Evolutionary conservation across 1,140 invertebrate genomes (phyloP), one percentile per base, ranked within the genome.

Genomic region (Armadillidium nasatum): DNA sequence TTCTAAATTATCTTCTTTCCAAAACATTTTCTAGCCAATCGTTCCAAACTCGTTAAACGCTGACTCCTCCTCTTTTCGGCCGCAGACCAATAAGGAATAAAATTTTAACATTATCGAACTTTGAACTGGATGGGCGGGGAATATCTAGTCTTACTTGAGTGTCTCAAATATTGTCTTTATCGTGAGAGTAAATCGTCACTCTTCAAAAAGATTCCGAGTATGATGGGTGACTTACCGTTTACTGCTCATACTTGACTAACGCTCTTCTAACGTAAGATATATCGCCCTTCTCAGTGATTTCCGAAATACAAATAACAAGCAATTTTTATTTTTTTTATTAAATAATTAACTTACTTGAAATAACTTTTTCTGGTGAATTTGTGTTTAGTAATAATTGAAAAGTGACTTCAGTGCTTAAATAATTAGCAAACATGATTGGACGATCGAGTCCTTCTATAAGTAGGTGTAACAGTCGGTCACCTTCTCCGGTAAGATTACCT

Each of bases 41-140:
- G 19, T 19, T 60, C 50, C 1, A 13, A 3, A 19, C 50, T 60
- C 50, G 50, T 60, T 60, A 60, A 60, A 60, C 19, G 50, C 19
- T 60, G 50, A 7, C 50, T 60, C 50, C 50, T 13, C 50, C 50
- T 19, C 11, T 7, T 7, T 60, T 7, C 4, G 1, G 1, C 50
- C 50, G 50, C 11, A 60, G 19, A 60, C 50, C 50, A 60, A 60
- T 60, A 13, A 60, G 50, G 19, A 19, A 13, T 13, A 19, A 60
- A 13, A 15, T 60, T 60, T 60, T 60, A 60, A 60, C 50, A 60
- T 60, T 60, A 60, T 60, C 50, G 50, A 60, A 19, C 50, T 60
- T 60, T 60, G 11, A 60, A 60, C 50, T 60, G 50, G 50, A 60
- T 60, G 50, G 50, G 50, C 50, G 50, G 50, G 50, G 50, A 60